Base-by-base conservation (phyloP, 2,888 invertebrate genomes). In the Drosophila atroscutellata region DNA sequence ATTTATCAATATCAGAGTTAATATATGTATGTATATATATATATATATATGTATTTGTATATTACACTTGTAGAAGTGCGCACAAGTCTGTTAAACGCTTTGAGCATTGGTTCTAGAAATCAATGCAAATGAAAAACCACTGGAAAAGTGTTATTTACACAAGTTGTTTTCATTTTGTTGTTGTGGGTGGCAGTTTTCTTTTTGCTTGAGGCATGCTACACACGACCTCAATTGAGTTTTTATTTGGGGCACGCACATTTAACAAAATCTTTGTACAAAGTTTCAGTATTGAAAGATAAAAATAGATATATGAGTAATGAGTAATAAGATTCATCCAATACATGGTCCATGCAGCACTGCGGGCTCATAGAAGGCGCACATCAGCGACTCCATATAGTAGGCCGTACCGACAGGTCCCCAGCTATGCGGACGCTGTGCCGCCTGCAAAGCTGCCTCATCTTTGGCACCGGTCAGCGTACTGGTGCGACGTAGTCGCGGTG, bases 311-410 rank as follows among this genome's bases (percentile, higher is more conserved):
- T 52, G 54, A 62, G 50, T 50, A 64, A 51, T 28, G 18, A 18
- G 13, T 62, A 77, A 72, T 57, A 90, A 88, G 76, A 70, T 72
- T 83, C 79, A 91, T 88, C 86, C 90, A 90, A 90, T 98, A 98
- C 98, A 98, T 94, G 97, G 97, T 93, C 98, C 98, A 94, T 98
- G 98, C 84, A 97, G 97, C 90, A 94, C 94, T 65, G 95, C 95
- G 75, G 89, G 90, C 82, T 96, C 96, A 90, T 97, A 96, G 79
- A 96, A 95, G 90, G 95, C 95, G 78, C 96, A 96, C 91, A 96
- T 94, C 91, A 97, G 94, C 69, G 97, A 97, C 83, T 96, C 96
- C 76, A 96, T 94, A 78, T 90, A 91, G 77, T 83, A 90, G 68
- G 81, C 88, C 83, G 91, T 92, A 88, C 92, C 92, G 37, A 92